A percentile compares a stretch with the other conserved stretches of the same genome.
phyloP scores from a whole-genome alignment of 2,797 vertebrate species.

The Sternotherus odoratus region DNA sequence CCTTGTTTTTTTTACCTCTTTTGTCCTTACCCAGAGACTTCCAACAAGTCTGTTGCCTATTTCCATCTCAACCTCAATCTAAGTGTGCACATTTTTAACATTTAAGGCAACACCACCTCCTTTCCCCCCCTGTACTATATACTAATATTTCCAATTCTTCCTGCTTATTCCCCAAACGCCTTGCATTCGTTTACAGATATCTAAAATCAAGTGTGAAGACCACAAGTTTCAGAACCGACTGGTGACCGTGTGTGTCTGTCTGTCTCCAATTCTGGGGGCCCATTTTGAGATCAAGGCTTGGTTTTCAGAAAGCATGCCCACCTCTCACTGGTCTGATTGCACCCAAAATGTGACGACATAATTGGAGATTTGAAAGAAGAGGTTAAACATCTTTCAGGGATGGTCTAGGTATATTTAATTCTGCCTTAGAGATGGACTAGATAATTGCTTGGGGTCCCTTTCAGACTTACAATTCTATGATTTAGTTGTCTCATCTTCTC shows the following conservation, averaged over 20 bases:
- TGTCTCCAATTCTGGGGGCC: neutral
- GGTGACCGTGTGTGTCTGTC: neutral
- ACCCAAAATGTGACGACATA: neutral
- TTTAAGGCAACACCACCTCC: too few species aligned
- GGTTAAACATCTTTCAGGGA: neutral
- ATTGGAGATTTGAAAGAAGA: neutral
- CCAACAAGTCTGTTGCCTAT: too few species aligned
- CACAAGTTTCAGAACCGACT: neutral
- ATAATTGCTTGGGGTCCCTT: neutral
- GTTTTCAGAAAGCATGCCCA: neutral
- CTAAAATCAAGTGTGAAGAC: neutral
- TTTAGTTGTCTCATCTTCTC: neutral
- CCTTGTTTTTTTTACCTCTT: too few species aligned
- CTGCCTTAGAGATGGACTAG: neutral
- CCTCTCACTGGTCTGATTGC: neutral
- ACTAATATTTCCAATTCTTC: too few species aligned
- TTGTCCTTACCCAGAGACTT: too few species aligned
- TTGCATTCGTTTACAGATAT: too few species aligned
- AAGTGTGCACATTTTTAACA: too few species aligned
- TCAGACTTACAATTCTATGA: neutral
- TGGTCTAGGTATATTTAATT: neutral
- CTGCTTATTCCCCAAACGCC: too few species aligned
- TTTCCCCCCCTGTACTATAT: too few species aligned
- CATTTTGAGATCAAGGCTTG: neutral
- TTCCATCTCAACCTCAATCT: too few species aligned